phyloP scores from a whole-genome alignment of 2,113 vertebrate genomes.

The Papio anubis region DNA sequence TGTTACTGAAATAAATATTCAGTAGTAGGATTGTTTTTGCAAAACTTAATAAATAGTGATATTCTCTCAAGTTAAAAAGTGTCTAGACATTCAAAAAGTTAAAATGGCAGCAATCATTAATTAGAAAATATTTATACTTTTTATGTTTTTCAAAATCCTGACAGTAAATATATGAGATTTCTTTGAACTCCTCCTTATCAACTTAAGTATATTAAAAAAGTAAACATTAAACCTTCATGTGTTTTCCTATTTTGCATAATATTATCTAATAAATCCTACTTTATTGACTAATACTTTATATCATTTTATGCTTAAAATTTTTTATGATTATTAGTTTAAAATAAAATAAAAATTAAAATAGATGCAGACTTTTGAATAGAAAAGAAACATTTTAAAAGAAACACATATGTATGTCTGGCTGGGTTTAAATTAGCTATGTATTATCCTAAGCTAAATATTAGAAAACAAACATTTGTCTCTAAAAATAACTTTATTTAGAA shows the following conservation, averaged over 20 bases:
- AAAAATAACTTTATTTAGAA: constrained; percentile 16
- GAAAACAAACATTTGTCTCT: not conserved
- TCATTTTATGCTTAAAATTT: constrained; percentile 1
- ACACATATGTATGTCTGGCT: not conserved
- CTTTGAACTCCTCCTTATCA: not conserved
- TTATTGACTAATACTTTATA: constrained; percentile 3
- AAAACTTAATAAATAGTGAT: constrained; percentile 51
- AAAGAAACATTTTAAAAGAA: constrained; percentile 2
- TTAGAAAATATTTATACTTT: constrained; percentile 48
- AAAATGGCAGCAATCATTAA: constrained; percentile 39
- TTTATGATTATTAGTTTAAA: constrained; percentile 37
- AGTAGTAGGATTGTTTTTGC: constrained; percentile 57
- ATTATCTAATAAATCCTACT: not conserved
- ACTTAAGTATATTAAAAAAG: not conserved
- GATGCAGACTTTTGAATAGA: not conserved
- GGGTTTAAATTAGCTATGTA: not conserved
- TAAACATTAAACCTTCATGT: not conserved
- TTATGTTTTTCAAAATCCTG: constrained; percentile 37
- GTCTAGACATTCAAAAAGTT: constrained; percentile 18
- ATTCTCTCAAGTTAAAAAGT: constrained; percentile 23
- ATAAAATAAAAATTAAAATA: constrained; percentile 30
- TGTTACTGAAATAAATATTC: constrained; percentile 80
- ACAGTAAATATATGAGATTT: not conserved
- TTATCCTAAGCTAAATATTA: constrained; percentile 46
- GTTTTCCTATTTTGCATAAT: not conserved